Conservation (phyloP, 2,797 vertebrate genomes). For the Chromis chromis region DNA sequence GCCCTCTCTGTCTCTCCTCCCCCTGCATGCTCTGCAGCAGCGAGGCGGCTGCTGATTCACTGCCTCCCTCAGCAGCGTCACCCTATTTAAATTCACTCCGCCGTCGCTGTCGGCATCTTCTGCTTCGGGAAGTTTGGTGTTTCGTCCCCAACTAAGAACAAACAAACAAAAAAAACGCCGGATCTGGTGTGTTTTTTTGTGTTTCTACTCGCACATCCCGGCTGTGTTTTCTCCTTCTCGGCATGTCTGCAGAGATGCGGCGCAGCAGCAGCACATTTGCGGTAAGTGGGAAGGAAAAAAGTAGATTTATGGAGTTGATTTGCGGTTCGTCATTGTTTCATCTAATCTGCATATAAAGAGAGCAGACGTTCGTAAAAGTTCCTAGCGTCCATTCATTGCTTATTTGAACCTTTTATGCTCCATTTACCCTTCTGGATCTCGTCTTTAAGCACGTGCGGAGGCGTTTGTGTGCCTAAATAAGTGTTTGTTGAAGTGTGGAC, state of each 20-base stretch:
- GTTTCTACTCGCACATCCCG: not conserved
- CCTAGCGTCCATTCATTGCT: conserved; percentile 30
- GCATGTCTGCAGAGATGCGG: conserved; percentile 74
- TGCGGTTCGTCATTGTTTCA: conserved; percentile 48
- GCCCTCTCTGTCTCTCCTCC: conserved; percentile 7
- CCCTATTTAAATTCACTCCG: conserved; percentile 74
- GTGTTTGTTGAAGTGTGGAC: conserved; percentile 12
- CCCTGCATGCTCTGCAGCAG: conserved; percentile 42
- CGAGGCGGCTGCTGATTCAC: conserved; percentile 62
- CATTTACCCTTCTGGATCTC: conserved; percentile 39
- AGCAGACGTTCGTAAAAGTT: not conserved
- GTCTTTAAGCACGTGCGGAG: conserved; percentile 34
- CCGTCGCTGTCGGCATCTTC: conserved; percentile 56
- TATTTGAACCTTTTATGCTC: not conserved
- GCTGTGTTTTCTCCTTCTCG: not conserved
- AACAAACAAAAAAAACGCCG: not conserved
- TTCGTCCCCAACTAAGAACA: not conserved
- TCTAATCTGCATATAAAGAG: not conserved
- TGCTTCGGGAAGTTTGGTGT: conserved; percentile 26
- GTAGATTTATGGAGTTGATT: not conserved
- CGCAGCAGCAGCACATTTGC: conserved; percentile 66
- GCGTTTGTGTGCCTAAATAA: not conserved
- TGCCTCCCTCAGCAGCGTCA: conserved; percentile 50
- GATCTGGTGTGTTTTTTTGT: conserved; percentile 3
- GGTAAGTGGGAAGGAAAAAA: conserved; percentile 70